Base-by-base conservation (phyloP, 2,888 invertebrate species). In the Neuroscelio doddi region DNA sequence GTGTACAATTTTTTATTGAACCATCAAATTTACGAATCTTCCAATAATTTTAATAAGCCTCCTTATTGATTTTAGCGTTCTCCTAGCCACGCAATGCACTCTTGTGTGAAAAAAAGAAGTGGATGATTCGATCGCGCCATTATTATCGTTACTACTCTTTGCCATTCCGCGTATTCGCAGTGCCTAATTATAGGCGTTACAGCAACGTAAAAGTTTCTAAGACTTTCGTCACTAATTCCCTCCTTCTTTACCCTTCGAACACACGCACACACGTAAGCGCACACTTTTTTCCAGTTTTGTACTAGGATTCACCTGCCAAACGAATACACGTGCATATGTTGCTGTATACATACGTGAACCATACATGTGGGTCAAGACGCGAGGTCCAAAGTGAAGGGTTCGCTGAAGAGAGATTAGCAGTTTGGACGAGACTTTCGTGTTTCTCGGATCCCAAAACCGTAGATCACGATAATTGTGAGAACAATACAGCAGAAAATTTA, bases 401-500 rank as follows among this genome's bases (percentile, higher is more conserved):
- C 77, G 76, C 72, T 74, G 75, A 76, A 76, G 61, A 72, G 72
- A 81, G 80, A 81, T 81, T 80, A 79, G 78, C 75, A 66, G 72
- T 75, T 74, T 64, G 68, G 61, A 52, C 72, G 76, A 73, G 76
- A 74, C 74, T 78, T 82, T 81, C 80, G 78, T 81, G 80, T 79
- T 81, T 80, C 78, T 80, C 67, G 75, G 74, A 78, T 78, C 79
- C 77, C 70, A 76, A 75, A 78, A 76, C 81, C 78, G 80, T 83
- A 83, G 83, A 83, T 82, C 82, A 81, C 78, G 83, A 83, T 83
- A 83, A 83, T 83, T 83, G 83, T 83, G 83, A 83, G 83, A 83
- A 83, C 82, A 83, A 83, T 83, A 78, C 81, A 74, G 77, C 76
- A 72, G 76, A 74, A 77, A 76, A 81, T 79, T 81, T 80, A 77